phyloP scores from a whole-genome alignment of 2,888 invertebrate genomes.

The Ichneumon xanthorius region DNA sequence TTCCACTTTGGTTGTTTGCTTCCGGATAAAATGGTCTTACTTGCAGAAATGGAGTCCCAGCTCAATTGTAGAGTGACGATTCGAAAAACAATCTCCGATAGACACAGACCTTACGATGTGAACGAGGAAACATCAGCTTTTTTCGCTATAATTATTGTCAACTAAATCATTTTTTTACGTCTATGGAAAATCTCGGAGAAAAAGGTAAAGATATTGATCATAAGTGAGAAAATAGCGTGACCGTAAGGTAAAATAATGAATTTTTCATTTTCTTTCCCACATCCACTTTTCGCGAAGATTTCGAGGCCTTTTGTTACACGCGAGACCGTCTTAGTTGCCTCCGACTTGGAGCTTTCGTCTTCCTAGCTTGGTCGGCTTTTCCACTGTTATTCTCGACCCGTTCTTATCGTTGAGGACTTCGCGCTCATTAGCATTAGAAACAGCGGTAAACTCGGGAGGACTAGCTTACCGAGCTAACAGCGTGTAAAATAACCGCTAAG shows the following conservation, averaged over 20 bases:
- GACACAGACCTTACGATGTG: background rate
- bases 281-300: background rate
- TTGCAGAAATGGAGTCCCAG: background rate
- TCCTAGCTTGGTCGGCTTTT: constrained; percentile 5
- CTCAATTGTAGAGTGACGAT: background rate
- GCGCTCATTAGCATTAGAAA: constrained; percentile 84
- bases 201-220: background rate
- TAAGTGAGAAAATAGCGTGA: background rate
- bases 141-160: background rate
- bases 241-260: background rate
- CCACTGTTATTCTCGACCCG: constrained; percentile 24
- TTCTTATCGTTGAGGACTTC: constrained; percentile 37
- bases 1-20: constrained; percentile 25
- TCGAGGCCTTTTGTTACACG: constrained; percentile 12
- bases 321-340: background rate
- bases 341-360: constrained; percentile 24
- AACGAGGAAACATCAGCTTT: too few species aligned
- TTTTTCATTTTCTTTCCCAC: background rate
- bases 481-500: constrained; percentile 85
- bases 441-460: constrained; percentile 82
- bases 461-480: constrained; percentile 84
- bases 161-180: background rate
- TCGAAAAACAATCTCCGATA: background rate
- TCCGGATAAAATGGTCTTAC: background rate
- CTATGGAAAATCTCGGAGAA: background rate